Percentiles rank a stretch among this genome's conserved stretches.
Evolutionary conservation across 2,113 vertebrate species (phyloP).

Genomic region (Motacilla alba): DNA sequence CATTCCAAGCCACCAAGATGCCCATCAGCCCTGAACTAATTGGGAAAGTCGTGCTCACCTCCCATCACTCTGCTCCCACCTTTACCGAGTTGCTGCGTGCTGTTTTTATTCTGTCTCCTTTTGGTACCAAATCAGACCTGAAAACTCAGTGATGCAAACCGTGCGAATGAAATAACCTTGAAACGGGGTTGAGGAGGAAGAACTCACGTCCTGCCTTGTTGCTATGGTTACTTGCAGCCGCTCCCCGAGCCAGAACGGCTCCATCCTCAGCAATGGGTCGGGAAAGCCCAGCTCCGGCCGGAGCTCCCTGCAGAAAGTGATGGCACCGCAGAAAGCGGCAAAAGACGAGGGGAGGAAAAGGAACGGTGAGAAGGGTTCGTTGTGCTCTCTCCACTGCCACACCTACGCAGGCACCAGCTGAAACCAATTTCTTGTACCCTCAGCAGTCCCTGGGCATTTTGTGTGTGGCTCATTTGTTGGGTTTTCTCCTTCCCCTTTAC

Average conservation of each 20-base stretch:
- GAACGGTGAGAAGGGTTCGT: conserved; percentile 81
- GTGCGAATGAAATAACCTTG: conserved; percentile 71
- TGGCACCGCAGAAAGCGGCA: conserved; percentile 86
- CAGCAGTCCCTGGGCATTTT: background rate
- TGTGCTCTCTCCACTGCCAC: background rate
- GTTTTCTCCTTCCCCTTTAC: background rate
- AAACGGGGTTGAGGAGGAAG: conserved; percentile 56
- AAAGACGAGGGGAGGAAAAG: conserved; percentile 88
- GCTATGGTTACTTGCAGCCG: conserved; percentile 96
- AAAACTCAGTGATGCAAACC: conserved; percentile 42
- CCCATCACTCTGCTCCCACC: background rate
- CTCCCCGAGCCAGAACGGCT: conserved; percentile 93
- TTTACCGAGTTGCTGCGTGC: background rate
- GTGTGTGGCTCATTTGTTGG: background rate
- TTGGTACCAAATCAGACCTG: background rate
- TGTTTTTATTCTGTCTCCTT: background rate
- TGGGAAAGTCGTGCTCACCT: background rate
- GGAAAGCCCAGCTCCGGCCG: conserved; percentile 85
- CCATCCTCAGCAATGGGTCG: conserved; percentile 94
- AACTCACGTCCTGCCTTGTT: conserved; percentile 88
- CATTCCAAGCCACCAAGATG: background rate
- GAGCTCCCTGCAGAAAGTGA: conserved; percentile 83
- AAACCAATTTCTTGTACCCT: background rate
- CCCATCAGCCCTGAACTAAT: background rate
- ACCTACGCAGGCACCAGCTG: background rate